Evolutionary conservation across 35 echinoderm and acorn worm species (phyloP).

Genomic region (Nesometra sesokonis): DNA sequence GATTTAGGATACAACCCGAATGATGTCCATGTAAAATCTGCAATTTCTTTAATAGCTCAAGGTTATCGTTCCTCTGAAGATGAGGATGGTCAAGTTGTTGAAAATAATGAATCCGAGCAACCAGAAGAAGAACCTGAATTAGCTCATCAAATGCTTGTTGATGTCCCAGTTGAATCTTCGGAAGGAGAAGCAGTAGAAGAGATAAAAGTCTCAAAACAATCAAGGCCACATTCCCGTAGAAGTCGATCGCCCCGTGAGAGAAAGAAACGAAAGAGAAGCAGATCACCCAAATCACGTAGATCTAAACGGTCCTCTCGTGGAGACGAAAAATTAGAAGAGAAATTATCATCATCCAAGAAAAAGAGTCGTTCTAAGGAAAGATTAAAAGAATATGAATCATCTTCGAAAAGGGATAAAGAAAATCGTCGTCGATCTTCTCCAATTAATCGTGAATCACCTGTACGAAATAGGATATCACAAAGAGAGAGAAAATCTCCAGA

Average conservation of each 20-base stretch:
- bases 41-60: conserved; percentile 11
- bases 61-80: neutral
- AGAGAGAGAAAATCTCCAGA: neutral
- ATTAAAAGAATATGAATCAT: neutral
- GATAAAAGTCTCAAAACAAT: neutral
- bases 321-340: neutral
- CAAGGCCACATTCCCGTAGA: conserved; percentile 1
- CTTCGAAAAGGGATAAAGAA: neutral
- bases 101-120: conserved; percentile 9
- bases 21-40: neutral
- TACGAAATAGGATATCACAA: neutral
- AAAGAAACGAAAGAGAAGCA: conserved; percentile 28
- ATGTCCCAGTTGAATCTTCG: conserved; percentile 25
- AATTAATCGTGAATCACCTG: neutral
- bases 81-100: conserved; percentile 27
- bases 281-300: neutral
- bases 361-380: neutral
- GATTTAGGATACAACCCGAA: conserved; percentile 16
- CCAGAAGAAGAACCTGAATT: conserved; percentile 17
- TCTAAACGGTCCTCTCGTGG: neutral
- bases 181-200: conserved; percentile 38
- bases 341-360: neutral
- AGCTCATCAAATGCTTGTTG: conserved; percentile 20
- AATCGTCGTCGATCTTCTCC: neutral
- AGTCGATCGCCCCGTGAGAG: neutral